Evolutionary conservation across 2,888 invertebrate species (phyloP), one percentile per base, ranked within the genome.

Genomic region (Cephus nigrinus): DNA sequence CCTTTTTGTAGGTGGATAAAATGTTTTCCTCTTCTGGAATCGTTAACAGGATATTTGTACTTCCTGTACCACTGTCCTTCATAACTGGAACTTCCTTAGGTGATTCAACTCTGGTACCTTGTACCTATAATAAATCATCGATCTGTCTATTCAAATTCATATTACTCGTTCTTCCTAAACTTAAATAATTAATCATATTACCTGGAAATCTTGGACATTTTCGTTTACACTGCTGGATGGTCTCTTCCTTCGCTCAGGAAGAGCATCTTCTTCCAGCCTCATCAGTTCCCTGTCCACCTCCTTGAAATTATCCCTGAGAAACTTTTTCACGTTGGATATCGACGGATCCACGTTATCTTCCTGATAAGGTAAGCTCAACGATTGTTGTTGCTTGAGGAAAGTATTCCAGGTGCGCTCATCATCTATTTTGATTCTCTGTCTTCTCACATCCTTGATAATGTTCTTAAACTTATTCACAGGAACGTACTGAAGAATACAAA

Each of bases 361-460:
- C 75, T 75, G 77, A 73, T 76, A 76, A 74, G 80, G 79, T 12
- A 55, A 71, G 4, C 15, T 71, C 15, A 32, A 32, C 3, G 71
- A 71, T 12, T 84, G 84, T 75, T 88, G 87, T 69, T 86, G 85
- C 73, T 83, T 84, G 3, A 88, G 82, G 31, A 89, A 88, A 1
- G 85, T 83, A 15, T 82, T 81, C 88, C 91, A 91, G 15, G 86
- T 75, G 68, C 82, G 85, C 40, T 90, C 90, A 73, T 91, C 90
- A 30, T 88, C 86, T 34, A 85, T 81, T 73, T 83, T 84, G 11
- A 81, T 79, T 78, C 88, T 86, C 71, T 88, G 86, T 78, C 89
- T 87, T 68, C 81, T 86, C 4, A 89, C 90, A 75, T 87, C 85
- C 79, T 89, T 89, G 30, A 90, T 83, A 76, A 91, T 86, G 69